Conservation (phyloP, 2,888 invertebrate species). For the Tupiocoris notatus region DNA sequence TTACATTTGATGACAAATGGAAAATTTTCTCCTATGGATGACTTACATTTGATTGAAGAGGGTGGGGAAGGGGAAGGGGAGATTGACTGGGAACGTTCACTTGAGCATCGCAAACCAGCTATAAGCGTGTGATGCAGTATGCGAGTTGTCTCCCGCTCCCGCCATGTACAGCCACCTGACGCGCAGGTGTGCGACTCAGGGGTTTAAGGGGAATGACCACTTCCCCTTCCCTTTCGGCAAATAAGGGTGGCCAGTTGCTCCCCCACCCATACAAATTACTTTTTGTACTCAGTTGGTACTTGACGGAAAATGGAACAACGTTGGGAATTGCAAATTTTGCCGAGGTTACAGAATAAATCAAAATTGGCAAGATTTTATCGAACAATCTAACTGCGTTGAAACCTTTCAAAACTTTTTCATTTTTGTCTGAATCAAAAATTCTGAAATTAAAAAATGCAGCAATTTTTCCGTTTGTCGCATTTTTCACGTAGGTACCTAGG, state of each 20-base stretch:
- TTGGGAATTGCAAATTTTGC: too few species aligned
- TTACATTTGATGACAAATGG: too few species aligned
- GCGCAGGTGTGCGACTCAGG: constrained; percentile 32
- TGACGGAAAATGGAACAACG: neutral
- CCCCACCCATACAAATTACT: neutral
- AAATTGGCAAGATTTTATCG: too few species aligned
- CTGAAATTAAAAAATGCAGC: too few species aligned
- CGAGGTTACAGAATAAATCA: too few species aligned
- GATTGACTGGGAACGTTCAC: constrained; percentile 19
- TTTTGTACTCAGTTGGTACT: neutral
- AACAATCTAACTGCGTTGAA: too few species aligned
- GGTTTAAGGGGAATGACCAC: neutral
- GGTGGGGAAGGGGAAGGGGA: neutral
- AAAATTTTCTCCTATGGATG: neutral
- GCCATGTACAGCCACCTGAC: constrained; percentile 39
- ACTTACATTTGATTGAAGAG: constrained; percentile 22
- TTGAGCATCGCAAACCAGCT: constrained; percentile 37
- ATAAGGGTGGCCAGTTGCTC: too few species aligned
- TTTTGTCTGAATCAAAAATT: too few species aligned
- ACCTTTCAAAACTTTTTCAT: too few species aligned
- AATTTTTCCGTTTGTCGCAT: too few species aligned
- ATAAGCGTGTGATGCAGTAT: too few species aligned
- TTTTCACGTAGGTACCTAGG: too few species aligned
- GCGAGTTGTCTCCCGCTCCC: neutral
- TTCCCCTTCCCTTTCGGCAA: neutral